Evolutionary conservation across 2,113 vertebrate species (phyloP).

Genomic region (Tychaedon coryphoeus): DNA sequence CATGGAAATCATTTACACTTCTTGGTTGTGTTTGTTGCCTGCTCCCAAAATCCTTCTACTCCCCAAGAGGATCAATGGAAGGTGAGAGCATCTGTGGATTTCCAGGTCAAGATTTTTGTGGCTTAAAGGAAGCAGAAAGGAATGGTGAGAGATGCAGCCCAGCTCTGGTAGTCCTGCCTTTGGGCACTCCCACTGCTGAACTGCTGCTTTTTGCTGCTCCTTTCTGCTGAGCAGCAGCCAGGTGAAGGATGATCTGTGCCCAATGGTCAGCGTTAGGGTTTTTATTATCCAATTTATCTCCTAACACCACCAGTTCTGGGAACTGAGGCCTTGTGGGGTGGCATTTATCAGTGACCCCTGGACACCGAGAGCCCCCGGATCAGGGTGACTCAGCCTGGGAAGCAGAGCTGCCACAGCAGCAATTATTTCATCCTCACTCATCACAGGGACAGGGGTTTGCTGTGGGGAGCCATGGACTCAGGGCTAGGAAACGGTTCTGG

Average conservation of each 20-base stretch:
- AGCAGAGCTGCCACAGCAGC: background rate
- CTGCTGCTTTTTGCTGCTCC: no score
- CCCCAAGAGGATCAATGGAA: background rate
- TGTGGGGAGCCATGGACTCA: background rate
- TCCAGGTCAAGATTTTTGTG: background rate
- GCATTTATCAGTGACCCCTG: background rate
- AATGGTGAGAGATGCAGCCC: background rate
- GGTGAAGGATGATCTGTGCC: background rate
- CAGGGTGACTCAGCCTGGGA: background rate
- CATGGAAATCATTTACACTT: background rate
- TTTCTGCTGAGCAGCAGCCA: no score
- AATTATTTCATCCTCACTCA: background rate
- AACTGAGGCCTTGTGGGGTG: background rate
- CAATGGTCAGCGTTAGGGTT: background rate
- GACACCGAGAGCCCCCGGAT: rapidly evolving
- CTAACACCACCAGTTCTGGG: background rate
- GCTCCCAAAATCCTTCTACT: background rate
- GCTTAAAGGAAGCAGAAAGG: background rate
- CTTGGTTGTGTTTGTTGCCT: background rate
- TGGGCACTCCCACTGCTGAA: no score
- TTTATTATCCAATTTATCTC: background rate
- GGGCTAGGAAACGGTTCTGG: background rate
- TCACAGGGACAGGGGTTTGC: background rate
- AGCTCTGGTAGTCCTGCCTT: background rate
- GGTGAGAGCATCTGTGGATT: background rate